A percentile compares a stretch with the other conserved stretches of the same genome.
phyloP scores from a whole-genome alignment of 2,888 invertebrate genomes.

The Mimumesa dahlbomi region DNA sequence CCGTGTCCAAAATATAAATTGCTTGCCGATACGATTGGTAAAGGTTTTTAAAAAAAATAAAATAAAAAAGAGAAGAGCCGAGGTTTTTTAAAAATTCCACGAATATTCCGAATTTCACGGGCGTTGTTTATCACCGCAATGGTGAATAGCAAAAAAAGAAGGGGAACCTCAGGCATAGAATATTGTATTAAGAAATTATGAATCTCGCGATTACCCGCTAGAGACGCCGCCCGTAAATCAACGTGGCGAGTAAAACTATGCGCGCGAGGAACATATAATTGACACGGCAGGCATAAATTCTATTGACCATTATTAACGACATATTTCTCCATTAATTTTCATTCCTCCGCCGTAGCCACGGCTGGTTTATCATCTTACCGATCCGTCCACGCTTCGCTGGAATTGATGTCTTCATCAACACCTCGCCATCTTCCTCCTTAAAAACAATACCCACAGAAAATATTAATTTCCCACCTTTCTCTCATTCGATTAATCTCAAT shows the following conservation, averaged over 20 bases:
- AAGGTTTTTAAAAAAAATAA: neutral
- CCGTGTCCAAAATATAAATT: too few species aligned
- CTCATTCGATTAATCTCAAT: too few species aligned
- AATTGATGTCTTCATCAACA: slow-evolving; percentile 55
- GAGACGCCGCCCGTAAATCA: slow-evolving; percentile 48
- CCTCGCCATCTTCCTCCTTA: slow-evolving; percentile 21
- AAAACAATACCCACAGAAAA: neutral
- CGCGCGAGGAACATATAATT: slow-evolving; percentile 53
- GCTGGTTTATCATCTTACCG: slow-evolving; percentile 56
- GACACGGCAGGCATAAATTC: slow-evolving; percentile 54
- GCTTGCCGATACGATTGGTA: neutral
- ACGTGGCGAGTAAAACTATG: slow-evolving; percentile 41
- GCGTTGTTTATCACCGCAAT: neutral
- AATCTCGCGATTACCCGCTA: slow-evolving; percentile 24
- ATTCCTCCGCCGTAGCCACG: slow-evolving; percentile 51
- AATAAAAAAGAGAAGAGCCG: too few species aligned
- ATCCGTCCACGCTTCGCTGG: slow-evolving; percentile 41
- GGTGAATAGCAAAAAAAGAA: neutral
- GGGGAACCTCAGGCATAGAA: neutral
- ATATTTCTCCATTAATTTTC: slow-evolving; percentile 55
- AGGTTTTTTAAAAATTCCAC: too few species aligned
- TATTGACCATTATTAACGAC: slow-evolving; percentile 54
- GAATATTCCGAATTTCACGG: neutral
- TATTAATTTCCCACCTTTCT: too few species aligned
- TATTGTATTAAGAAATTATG: slow-evolving; percentile 39